Evolutionary conservation across 2,888 invertebrate genomes (phyloP), one percentile per base, ranked within the genome.

Genomic region (Agrilus biguttatus): DNA sequence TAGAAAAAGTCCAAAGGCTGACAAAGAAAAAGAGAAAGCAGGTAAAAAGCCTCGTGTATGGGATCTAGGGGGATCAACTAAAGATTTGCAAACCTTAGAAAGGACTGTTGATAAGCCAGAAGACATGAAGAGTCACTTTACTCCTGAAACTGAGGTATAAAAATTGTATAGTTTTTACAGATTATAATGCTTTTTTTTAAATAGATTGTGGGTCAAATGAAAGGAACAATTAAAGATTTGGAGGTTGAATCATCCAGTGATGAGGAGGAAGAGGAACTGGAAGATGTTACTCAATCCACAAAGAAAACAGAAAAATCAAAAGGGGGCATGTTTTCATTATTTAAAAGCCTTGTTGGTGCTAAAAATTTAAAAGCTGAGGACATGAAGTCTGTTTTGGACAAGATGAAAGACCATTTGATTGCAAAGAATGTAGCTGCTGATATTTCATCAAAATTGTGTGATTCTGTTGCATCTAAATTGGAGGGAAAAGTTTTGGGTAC

Each of bases 371-470:
- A 83, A 0, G 71, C 73, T 2, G 80, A 81, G 35, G 83, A 87
- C 50, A 81, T 98, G 76, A 73, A 76, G 40, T 87, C 93, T 0
- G 86, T 80, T 17, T 68, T 99, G 55, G 95, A 95, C 40, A 92
- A 95, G 66, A 73, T 99, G 70, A 84, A 84, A 47, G 96, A 97
- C 63, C 96, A 95, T 63, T 74, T 99, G 43, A 96, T 98, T 54
- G 73, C 79, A 1, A 99, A 99, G 68, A 99, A 99, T 66, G 98
- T 99, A 0, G 98, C 98, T 10, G 69, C 92, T 0, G 97, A 99
- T 55, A 96, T 99, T 56, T 83, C 98, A 1, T 74, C 76, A 48
- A 95, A 93, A 61, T 72, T 99, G 19, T 96, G 96, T 62, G 88
- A 93, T 43, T 93, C 93, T 0, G 91, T 97, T 1, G 82, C 87